phyloP scores from a whole-genome alignment of 2,888 invertebrate genomes.

The Cactoblastis cactorum region DNA sequence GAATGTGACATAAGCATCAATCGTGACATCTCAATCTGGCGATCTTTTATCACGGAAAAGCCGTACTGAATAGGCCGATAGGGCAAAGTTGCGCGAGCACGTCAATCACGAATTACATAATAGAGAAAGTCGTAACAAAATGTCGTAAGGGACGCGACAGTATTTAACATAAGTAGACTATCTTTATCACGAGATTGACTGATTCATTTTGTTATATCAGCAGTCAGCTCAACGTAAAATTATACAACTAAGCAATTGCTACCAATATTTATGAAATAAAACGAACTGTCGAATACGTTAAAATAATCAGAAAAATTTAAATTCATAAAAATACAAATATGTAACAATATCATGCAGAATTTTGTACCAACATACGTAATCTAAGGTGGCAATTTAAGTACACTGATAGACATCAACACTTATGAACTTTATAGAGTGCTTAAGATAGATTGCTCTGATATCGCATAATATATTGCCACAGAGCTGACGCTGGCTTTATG shows the following conservation, averaged over 20 bases:
- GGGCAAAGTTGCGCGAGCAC: slow-evolving; percentile 52
- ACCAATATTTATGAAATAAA: no score
- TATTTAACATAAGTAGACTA: slow-evolving; percentile 29
- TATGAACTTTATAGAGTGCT: slow-evolving; percentile 23
- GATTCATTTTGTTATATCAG: no score
- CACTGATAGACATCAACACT: slow-evolving; percentile 14
- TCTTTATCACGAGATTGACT: no score
- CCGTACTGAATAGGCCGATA: slow-evolving; percentile 56
- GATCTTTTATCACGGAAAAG: slow-evolving; percentile 62
- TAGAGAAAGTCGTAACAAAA: slow-evolving; percentile 55
- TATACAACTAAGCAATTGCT: no score
- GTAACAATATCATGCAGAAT: background rate
- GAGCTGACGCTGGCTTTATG: slow-evolving; percentile 22
- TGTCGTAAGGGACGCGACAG: slow-evolving; percentile 45
- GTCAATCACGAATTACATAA: slow-evolving; percentile 68
- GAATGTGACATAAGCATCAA: slow-evolving; percentile 49
- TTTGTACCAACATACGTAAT: background rate
- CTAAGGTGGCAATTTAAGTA: background rate
- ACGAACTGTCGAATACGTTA: no score
- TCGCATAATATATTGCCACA: slow-evolving; percentile 20
- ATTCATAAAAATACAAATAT: background rate
- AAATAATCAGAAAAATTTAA: background rate
- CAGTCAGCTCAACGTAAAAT: no score
- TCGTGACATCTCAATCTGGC: slow-evolving; percentile 61
- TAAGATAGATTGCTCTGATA: slow-evolving; percentile 24